Percentiles rank a stretch among this genome's conserved stretches.
Evolutionary conservation across 37 sponge, comb jelly and placozoan species (phyloP).

Genomic region (Theonella swinhoei): DNA sequence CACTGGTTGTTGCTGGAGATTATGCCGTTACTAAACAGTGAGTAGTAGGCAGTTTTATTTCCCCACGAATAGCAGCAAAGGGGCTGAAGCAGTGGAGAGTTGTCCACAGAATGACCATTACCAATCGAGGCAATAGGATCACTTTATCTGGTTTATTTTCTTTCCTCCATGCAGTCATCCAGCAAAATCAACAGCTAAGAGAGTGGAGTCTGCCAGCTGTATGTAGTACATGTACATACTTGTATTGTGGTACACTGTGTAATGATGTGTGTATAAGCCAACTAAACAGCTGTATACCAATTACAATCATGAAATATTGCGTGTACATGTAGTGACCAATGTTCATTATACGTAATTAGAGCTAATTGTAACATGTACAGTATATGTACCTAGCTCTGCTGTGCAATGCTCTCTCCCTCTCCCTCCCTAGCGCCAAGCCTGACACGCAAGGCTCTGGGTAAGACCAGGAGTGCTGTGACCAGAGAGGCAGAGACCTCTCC

Average conservation of each 20-base stretch:
- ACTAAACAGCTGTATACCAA: too few relatives aligned
- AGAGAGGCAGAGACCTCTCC: background rate
- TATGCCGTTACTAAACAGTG: constrained; percentile 78
- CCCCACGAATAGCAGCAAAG: too few relatives aligned
- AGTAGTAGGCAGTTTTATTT: constrained; percentile 18
- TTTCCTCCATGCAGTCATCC: constrained; percentile 29
- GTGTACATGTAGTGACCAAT: too few relatives aligned
- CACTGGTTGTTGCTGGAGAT: constrained; percentile 86
- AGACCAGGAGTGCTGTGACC: background rate
- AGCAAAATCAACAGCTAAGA: constrained; percentile 16
- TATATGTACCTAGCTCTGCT: too few relatives aligned
- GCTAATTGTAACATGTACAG: too few relatives aligned
- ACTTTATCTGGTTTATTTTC: background rate
- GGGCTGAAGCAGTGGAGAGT: too few relatives aligned
- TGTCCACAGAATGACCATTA: too few relatives aligned
- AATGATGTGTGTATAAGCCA: too few relatives aligned
- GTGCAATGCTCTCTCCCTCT: background rate
- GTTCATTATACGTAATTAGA: too few relatives aligned
- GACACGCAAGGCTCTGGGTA: background rate
- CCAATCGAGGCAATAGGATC: too few relatives aligned
- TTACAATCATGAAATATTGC: too few relatives aligned
- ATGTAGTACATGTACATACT: background rate
- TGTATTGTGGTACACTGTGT: background rate
- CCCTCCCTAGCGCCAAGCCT: background rate
- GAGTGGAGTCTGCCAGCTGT: constrained; percentile 53